phyloP scores from a whole-genome alignment of 35 echinoderm and acorn worm species.

The Apostichopus californicus region DNA sequence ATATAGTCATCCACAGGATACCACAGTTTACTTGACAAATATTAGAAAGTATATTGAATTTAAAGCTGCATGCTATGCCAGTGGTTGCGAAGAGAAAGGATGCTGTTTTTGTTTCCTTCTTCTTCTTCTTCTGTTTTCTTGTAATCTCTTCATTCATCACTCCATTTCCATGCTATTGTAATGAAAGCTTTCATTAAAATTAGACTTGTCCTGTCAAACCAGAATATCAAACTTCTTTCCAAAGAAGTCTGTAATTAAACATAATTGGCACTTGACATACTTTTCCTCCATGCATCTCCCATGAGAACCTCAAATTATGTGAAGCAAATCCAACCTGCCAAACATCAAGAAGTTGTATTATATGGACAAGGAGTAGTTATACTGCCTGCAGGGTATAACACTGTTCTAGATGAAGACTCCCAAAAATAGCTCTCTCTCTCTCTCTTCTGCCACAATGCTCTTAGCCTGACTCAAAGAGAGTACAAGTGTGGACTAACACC shows the following conservation, averaged over 20 bases:
- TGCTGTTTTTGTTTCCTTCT: neutral
- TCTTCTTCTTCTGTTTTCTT: too few species aligned
- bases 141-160: neutral
- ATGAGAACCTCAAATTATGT: slow-evolving; percentile 22
- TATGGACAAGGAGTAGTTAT: slow-evolving; percentile 5
- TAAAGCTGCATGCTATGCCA: too few species aligned
- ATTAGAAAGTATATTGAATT: too few species aligned
- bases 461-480: neutral
- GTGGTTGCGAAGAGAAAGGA: neutral
- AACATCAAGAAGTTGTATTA: slow-evolving; percentile 3
- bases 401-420: slow-evolving; percentile 12
- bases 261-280: slow-evolving; percentile 57
- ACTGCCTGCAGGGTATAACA: slow-evolving; percentile 19
- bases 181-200: neutral
- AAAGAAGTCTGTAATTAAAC: slow-evolving; percentile 24
- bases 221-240: neutral
- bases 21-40: too few species aligned
- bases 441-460: neutral
- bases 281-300: slow-evolving; percentile 33
- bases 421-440: neutral
- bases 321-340: slow-evolving; percentile 16
- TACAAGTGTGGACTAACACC: neutral
- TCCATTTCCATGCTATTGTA: neutral
- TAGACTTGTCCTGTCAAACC: neutral
- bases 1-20: too few species aligned